These are phyloP conservation scores for Linyphia triangularis DNA, from an alignment of 2,888 invertebrate genomes.

Conservation along the genomic window DNA sequence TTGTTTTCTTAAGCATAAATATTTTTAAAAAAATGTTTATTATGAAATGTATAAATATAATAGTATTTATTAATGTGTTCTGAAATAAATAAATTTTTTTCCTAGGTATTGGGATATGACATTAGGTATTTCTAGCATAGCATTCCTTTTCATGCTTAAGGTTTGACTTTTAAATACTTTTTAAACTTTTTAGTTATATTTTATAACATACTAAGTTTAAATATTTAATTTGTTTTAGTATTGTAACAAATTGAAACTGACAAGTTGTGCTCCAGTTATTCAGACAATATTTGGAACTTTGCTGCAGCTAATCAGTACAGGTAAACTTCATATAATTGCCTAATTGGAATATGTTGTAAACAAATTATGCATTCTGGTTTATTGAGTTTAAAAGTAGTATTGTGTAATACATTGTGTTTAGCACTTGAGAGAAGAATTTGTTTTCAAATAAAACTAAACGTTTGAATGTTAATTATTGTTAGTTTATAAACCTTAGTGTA, in stretches of 20 bases:
- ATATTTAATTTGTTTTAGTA: slow-evolving; percentile 42
- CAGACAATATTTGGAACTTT: slow-evolving; percentile 40
- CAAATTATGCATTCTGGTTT: not conserved
- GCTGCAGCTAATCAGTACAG: slow-evolving; percentile 31
- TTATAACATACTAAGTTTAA: not conserved
- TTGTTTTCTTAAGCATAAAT: too few species aligned
- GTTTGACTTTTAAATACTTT: slow-evolving; percentile 20
- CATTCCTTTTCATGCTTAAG: slow-evolving; percentile 62
- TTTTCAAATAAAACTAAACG: too few species aligned
- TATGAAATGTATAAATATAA: too few species aligned
- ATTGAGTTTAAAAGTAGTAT: not conserved
- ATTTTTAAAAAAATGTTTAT: too few species aligned
- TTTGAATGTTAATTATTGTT: too few species aligned
- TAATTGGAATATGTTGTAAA: not conserved
- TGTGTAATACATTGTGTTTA: not conserved
- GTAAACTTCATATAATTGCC: slow-evolving; percentile 37
- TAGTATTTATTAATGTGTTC: not conserved
- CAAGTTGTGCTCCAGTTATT: slow-evolving; percentile 4
- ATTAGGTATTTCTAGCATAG: slow-evolving; percentile 61
- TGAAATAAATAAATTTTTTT: slow-evolving; percentile 79
- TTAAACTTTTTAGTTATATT: not conserved
- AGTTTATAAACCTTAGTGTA: too few species aligned
- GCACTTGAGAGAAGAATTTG: too few species aligned
- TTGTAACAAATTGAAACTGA: slow-evolving; percentile 27
- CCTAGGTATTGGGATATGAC: slow-evolving; percentile 66